Conservation (phyloP, 1,140 invertebrate genomes). For the Cydia amplana region DNA sequence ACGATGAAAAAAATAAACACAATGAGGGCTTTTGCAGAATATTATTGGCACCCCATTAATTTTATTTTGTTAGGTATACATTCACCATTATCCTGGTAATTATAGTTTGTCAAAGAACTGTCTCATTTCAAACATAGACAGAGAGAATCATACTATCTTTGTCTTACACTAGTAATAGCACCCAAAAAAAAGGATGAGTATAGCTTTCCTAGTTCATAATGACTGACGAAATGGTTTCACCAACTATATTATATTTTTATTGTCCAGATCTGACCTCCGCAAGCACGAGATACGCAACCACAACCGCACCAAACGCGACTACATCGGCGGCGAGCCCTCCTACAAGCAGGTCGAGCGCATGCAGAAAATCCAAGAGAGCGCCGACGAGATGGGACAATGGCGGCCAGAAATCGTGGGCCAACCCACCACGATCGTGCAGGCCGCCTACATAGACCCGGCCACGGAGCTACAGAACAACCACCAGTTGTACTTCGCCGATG, state of each 20-base stretch:
- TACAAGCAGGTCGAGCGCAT: constrained; percentile 70
- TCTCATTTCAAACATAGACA: too few relatives aligned
- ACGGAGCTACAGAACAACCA: constrained; percentile 54
- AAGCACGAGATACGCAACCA: constrained; percentile 71
- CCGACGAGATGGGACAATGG: constrained; percentile 56
- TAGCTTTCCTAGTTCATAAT: too few relatives aligned
- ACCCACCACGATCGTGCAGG: constrained; percentile 40
- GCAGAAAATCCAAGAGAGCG: constrained; percentile 55
- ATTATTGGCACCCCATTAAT: too few relatives aligned
- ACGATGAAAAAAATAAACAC: too few relatives aligned
- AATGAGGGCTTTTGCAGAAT: too few relatives aligned
- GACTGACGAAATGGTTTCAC: too few relatives aligned
- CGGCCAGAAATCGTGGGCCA: constrained; percentile 38
- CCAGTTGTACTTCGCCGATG: constrained; percentile 61
- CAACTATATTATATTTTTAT: not conserved
- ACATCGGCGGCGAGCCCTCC: constrained; percentile 68
- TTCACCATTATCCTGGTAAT: too few relatives aligned
- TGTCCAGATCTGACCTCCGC: constrained; percentile 61
- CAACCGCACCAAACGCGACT: constrained; percentile 70
- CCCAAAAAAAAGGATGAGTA: too few relatives aligned
- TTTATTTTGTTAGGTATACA: too few relatives aligned
- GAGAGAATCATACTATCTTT: too few relatives aligned
- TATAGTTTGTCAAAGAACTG: too few relatives aligned
- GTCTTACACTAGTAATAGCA: too few relatives aligned
- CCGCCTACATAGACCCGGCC: constrained; percentile 54